Base-by-base conservation (phyloP, 2,797 vertebrate genomes). In the Malacoraja senta region DNA sequence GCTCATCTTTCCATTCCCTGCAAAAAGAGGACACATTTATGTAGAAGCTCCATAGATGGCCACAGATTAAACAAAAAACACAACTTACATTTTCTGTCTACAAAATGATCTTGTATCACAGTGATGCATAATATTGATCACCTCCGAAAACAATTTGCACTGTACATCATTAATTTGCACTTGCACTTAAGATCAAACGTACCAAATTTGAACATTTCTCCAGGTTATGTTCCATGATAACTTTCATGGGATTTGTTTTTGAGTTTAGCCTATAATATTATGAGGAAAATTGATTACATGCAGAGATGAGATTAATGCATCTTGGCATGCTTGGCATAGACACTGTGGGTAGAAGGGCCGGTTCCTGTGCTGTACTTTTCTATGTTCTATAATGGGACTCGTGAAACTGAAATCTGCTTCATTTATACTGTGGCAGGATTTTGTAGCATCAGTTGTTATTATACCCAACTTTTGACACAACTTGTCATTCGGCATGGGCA, bases 1-100 rank as follows among this genome's bases (percentile, higher is more conserved):
- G 95, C 97, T 98, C 94, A 98, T 98, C 94, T 99, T 99, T 26
- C 98, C 99, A 93, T 97, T 99, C 94, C 99, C 99, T 99, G 94
- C 93, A 93, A 53, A 80, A 58, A 74, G 77, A 94, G 21, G 0
- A 94, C 9, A 94, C 21, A 93, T n/a, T 79, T 35, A 86, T 8
- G 12, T 12, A 74, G 3, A 74, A 3, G 71, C 19, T 72, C 19
- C 19, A 6, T 0, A 4, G 71, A 72, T 74, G 78, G 78, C n/a
- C 61, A 68, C 29, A 26, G 53, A 13, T 84, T 84, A 88, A 88
- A 68, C n/a, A 68, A 29, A 88, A 21, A 19, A 9, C 53, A 29
- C 9, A 61, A 84, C 61, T 88, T 68, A 35, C 9, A 35, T 35
- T 88, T 88, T 32, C 19, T 21, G 61, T 88, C 84, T n/a, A 68